Evolutionary conservation across 1,140 invertebrate genomes (phyloP), one percentile per base, ranked within the genome.

Genomic region (Megathymus violae): DNA sequence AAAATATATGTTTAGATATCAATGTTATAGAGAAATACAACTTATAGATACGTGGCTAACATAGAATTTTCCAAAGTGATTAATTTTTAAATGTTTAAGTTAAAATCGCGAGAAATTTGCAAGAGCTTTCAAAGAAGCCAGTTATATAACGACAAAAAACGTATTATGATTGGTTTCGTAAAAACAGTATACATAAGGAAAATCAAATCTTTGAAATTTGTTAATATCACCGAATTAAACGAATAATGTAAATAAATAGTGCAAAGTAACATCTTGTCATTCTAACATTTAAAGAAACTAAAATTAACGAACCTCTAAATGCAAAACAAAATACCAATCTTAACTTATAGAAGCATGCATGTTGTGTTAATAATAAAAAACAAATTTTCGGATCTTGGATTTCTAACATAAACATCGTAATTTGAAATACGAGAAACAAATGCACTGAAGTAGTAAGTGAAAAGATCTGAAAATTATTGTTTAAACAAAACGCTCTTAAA

Each of bases 1-100:
- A 64, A 85, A 78, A 77, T 87, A 88, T 88, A 82, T 90, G 88
- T 90, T 86, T 86, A 86, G 79, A 84, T 73, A 50, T 86, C 76
- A 72, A 84, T 90, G 85, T 89, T 67, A 82, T 85, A 85, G 78
- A 87, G 65, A 62, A 83, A 71, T 70, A 71, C 56, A 48, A 46
- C 36, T 74, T 67, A 62, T 88, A 88, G 85, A 80, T 58, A 72
- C 83, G 88, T 90, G 88, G 85, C 88, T 90, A 90, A 91, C 86
- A 88, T 89, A 88, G 84, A 74, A 72, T 76, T 84, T 76, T 78
- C 68, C 62, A 66, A 68, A 74, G 80, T 80, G 74, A 82, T 83
- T 83, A 85, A 83, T 83, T 71, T 69, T 10, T 58, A 62, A 63
- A 59, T 62, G 47, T 65, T 31, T 15, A 60, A 43, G 16, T n/a